Conservation (phyloP, 2,888 invertebrate species). For the Amiota minor region DNA sequence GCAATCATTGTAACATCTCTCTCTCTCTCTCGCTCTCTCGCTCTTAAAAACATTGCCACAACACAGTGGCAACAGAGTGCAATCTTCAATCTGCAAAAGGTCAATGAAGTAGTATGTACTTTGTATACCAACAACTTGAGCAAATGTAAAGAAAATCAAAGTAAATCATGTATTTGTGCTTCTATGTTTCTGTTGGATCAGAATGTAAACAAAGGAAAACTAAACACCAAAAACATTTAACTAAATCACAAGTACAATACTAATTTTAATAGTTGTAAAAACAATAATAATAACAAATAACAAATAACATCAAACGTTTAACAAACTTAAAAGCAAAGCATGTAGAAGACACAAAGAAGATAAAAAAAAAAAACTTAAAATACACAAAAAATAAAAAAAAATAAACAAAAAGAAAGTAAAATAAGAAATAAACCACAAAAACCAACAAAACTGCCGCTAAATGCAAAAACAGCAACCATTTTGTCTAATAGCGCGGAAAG, state of each 20-base stretch:
- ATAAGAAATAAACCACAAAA: slow-evolving; percentile 5
- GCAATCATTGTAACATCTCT: no score
- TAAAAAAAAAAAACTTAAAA: slow-evolving; percentile 36
- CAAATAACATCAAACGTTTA: slow-evolving; percentile 41
- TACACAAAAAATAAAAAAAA: slow-evolving; percentile 35
- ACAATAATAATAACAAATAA: slow-evolving; percentile 20
- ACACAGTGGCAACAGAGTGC: slow-evolving; percentile 49
- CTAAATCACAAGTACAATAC: slow-evolving; percentile 31
- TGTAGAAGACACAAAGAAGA: slow-evolving; percentile 36
- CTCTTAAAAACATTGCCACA: slow-evolving; percentile 42
- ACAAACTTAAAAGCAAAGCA: slow-evolving; percentile 45
- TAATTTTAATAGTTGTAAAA: slow-evolving; percentile 39
- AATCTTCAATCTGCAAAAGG: slow-evolving; percentile 52
- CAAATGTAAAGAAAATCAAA: slow-evolving; percentile 15
- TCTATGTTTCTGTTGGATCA: slow-evolving; percentile 43
- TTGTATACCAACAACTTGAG: not conserved
- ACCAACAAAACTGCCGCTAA: slow-evolving; percentile 21
- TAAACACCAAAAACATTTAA: slow-evolving; percentile 47
- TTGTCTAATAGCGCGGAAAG: slow-evolving; percentile 4
- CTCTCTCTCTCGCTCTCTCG: not conserved
- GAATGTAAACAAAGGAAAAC: slow-evolving; percentile 48
- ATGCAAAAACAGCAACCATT: slow-evolving; percentile 26
- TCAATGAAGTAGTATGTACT: slow-evolving; percentile 13
- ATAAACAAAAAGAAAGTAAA: slow-evolving; percentile 40
- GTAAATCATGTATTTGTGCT: not conserved